A percentile compares a stretch with the other conserved stretches of the same genome.
phyloP scores from a whole-genome alignment of 2,888 invertebrate species.

The Polyploca ridens region DNA sequence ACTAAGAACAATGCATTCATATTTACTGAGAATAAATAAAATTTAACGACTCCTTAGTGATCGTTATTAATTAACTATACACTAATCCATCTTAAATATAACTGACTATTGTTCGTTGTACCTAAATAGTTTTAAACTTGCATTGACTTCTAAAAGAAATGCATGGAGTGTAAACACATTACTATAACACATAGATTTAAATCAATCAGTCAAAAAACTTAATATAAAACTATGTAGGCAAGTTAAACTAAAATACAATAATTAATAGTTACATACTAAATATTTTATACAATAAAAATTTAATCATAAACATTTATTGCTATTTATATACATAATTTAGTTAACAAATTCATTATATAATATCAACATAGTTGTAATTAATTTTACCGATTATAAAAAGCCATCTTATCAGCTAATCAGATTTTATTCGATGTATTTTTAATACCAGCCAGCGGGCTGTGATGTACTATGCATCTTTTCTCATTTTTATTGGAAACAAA shows the following conservation, averaged over 20 bases:
- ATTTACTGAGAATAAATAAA: slow-evolving; percentile 53
- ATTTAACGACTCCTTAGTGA: slow-evolving; percentile 40
- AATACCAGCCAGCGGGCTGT: slow-evolving; percentile 1
- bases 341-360: slow-evolving; percentile 51
- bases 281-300: slow-evolving; percentile 50
- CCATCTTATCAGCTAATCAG: slow-evolving; percentile 51
- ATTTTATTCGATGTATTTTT: slow-evolving; percentile 39
- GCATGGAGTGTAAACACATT: slow-evolving; percentile 62
- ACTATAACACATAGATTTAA: slow-evolving; percentile 56
- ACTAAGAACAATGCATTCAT: slow-evolving; percentile 20
- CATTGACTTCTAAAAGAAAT: slow-evolving; percentile 63
- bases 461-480: not conserved
- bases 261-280: slow-evolving; percentile 36
- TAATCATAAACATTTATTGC: slow-evolving; percentile 40
- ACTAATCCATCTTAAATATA: slow-evolving; percentile 57
- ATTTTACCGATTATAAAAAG: slow-evolving; percentile 35
- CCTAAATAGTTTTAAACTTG: slow-evolving; percentile 55
- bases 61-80: slow-evolving; percentile 21
- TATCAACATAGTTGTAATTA: slow-evolving; percentile 61
- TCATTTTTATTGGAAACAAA: not conserved
- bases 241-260: slow-evolving; percentile 61
- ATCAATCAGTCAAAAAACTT: slow-evolving; percentile 78
- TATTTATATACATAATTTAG: slow-evolving; percentile 67
- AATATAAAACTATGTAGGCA: slow-evolving; percentile 71
- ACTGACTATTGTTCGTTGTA: slow-evolving; percentile 67